Evolutionary conservation across 2,113 vertebrate genomes (phyloP).

Genomic region (Labeo rohita): DNA sequence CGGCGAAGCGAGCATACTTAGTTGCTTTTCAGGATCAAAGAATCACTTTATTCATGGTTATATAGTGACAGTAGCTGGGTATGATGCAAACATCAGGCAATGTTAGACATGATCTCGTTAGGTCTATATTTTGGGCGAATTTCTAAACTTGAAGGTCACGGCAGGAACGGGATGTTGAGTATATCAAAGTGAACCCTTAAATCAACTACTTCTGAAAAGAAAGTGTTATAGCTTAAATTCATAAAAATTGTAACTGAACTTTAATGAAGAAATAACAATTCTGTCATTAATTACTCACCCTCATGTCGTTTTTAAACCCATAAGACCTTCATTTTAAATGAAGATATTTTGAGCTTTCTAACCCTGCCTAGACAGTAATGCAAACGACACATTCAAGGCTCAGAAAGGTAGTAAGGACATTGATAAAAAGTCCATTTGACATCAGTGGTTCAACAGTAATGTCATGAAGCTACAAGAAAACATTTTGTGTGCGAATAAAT

Average conservation of each 20-base stretch:
- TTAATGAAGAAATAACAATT: too few species aligned
- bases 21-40: constrained; percentile 26
- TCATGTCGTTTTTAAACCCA: too few species aligned
- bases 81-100: constrained; percentile 35
- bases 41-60: constrained; percentile 19
- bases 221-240: not conserved
- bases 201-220: not conserved
- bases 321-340: too few species aligned
- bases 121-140: not conserved
- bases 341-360: too few species aligned
- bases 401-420: too few species aligned
- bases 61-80: not conserved
- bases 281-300: too few species aligned
- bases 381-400: too few species aligned
- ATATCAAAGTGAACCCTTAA: not conserved
- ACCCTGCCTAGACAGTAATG: too few species aligned
- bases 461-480: too few species aligned
- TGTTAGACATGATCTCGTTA: not conserved
- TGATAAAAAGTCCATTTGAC: too few species aligned
- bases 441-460: too few species aligned
- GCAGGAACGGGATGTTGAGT: not conserved
- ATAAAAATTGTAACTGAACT: not conserved
- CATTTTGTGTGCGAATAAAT: too few species aligned
- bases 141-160: not conserved
- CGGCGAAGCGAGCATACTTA: not conserved